Evolutionary conservation across 2,888 invertebrate genomes (phyloP), one percentile per base, ranked within the genome.

Genomic region (Monoplex corrugatus): DNA sequence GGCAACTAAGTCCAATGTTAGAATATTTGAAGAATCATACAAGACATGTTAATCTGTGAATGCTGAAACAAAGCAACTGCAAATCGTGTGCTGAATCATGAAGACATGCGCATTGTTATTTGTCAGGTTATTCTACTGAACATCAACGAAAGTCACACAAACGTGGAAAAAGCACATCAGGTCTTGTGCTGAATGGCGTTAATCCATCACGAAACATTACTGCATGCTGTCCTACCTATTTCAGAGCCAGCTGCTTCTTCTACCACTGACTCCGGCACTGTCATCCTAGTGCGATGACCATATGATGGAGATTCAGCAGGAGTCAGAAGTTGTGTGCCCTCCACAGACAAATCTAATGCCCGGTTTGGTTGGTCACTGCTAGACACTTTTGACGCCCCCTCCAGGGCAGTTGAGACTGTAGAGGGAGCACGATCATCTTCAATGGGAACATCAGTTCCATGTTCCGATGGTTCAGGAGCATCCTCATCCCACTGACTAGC

Each of bases 401-500:
- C 89, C 13, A 83, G 63, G 28, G 68, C 63, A 1, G 86, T 68
- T 32, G 86, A 87, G 0, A 87, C 87, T 19, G 89, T 89, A n/a
- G 87, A 89, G 5, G 83, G 86, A 78, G 80, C 43, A 0, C 50
- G 57, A 72, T 82, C 50, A 38, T 82, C 89, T 23, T 87, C 89
- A 19, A 44, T 19, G n/a, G 43, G 78, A 32, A 38, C 38, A 8
- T 84, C 87, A 32, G 45, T 32, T 2, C 82, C 87, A 40, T 84
- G 57, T 6, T 89, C 87, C 19, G 57, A 45, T 16, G 40, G n/a
- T 0, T 82, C 89, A 38, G 45, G 43, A 10, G 63, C 89, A 23
- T 88, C 87, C 6, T 89, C 86, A n/a, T 78, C 86, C 89, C 87
- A 86, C 2, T 57, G 89, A 35, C 72, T 83, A 10, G 72, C 86